Base-by-base conservation (phyloP, 2,888 invertebrate genomes). In the Crioceris asparagi region DNA sequence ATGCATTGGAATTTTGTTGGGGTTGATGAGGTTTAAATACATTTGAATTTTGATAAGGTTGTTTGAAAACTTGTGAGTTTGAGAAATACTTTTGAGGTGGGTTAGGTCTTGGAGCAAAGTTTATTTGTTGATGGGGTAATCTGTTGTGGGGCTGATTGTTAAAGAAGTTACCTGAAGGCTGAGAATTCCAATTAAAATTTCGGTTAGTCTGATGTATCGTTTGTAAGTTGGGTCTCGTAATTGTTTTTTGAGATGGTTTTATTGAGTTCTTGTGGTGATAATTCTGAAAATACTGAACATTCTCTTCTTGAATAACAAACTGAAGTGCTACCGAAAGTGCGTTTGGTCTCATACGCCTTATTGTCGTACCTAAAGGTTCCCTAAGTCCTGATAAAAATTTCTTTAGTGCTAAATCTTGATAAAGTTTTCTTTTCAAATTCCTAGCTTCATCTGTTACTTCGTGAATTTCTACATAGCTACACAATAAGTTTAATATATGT, bases 401-500 rank as follows among this genome's bases (percentile, higher is more conserved):
- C 31, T 41, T 35, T 6, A 35, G 19, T 7, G 41, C 26, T 34
- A 35, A 14, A n/a, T 32, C 23, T 6, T 41, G 32, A 6, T 38
- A 35, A 16, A 40, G 25, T n/a, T 34, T 19, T 10, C 40, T 29
- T 37, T 40, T 38, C 2, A 32, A 21, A 10, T 16, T 11, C 25
- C 30, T 30, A 7, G 26, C 19, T 17, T 12, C 32, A 8, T 32
- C 30, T 17, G 21, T 32, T 5, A 14, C 17, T 41, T 41, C 39
- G 31, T 44, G 38, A 14, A 25, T 12, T 16, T 38, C 17, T 6
- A 41, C 25, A 39, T 34, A 41, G 16, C 25, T 23, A 39, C 41
- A 41, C 23, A 39, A n/a, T 4, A 34, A 27, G 31, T 47, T 44
- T 7, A 44, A 16, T 12, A 39, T 40, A 23, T 43, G 17, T 26